Evolutionary conservation across 2,888 invertebrate species (phyloP).

Genomic region (Rugalucina vietnamica): DNA sequence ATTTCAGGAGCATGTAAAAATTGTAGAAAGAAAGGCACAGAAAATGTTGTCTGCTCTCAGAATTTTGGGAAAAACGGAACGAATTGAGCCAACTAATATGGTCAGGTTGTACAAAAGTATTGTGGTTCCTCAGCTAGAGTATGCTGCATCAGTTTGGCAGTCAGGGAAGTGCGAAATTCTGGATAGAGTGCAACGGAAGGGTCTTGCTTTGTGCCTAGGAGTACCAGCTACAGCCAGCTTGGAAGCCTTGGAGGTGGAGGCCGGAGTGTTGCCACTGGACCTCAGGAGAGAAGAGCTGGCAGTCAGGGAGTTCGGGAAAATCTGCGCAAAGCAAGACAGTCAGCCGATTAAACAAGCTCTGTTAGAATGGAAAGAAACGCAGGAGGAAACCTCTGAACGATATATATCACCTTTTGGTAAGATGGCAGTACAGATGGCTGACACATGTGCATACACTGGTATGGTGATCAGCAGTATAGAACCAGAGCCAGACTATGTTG

Average conservation of each 20-base stretch:
- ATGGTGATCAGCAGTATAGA: too few species aligned
- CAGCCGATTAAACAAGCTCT: too few species aligned
- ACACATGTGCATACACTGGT: too few species aligned
- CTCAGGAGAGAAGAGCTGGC: too few species aligned
- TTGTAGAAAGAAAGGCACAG: neutral
- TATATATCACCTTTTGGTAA: too few species aligned
- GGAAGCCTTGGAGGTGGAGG: neutral
- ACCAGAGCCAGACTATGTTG: too few species aligned
- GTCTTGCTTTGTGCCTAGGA: slow-evolving; percentile 23
- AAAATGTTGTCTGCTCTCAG: neutral
- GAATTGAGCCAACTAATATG: neutral
- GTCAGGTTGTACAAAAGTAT: slow-evolving; percentile 10
- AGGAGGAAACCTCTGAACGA: too few species aligned
- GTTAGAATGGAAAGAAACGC: too few species aligned
- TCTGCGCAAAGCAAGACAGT: too few species aligned
- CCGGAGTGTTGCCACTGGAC: too few species aligned
- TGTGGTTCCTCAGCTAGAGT: slow-evolving; percentile 23
- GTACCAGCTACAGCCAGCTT: neutral
- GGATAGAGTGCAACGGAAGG: slow-evolving; percentile 11
- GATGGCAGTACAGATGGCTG: too few species aligned
- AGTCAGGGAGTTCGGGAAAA: too few species aligned
- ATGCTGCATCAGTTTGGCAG: slow-evolving; percentile 36
- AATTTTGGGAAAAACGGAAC: slow-evolving; percentile 3
- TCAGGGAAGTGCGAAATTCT: neutral
- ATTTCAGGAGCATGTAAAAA: slow-evolving; percentile 21